Evolutionary conservation across 2,888 invertebrate genomes (phyloP).

Genomic region (Mystacides longicornis): DNA sequence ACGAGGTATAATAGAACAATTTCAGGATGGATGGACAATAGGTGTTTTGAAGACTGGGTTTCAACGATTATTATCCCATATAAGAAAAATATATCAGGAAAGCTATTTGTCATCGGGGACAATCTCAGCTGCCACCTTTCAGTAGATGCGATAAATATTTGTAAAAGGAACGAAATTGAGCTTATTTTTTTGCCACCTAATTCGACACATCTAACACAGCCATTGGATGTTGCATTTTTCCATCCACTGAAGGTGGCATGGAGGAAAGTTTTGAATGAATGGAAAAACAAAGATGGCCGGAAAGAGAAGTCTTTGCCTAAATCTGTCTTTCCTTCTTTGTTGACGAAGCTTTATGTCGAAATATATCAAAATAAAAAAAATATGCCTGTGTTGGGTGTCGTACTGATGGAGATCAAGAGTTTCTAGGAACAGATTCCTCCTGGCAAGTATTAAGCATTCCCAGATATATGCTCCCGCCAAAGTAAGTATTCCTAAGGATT

Average conservation of each 20-base stretch:
- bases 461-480: too few species aligned
- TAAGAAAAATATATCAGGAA: slow-evolving; percentile 26
- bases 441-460: too few species aligned
- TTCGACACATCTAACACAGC: too few species aligned
- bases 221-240: slow-evolving; percentile 28
- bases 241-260: too few species aligned
- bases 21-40: slow-evolving; percentile 28
- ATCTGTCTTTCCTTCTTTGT: slow-evolving; percentile 9
- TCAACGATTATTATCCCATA: slow-evolving; percentile 26
- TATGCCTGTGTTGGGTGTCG: too few species aligned
- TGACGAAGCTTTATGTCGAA: slow-evolving; percentile 2
- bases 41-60: slow-evolving; percentile 27
- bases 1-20: slow-evolving; percentile 30
- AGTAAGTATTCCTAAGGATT: too few species aligned
- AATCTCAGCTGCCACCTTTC: slow-evolving; percentile 29
- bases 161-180: slow-evolving; percentile 29
- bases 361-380: slow-evolving; percentile 9
- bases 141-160: slow-evolving; percentile 28
- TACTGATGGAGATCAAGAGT: too few species aligned
- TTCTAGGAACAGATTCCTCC: too few species aligned
- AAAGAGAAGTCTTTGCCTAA: slow-evolving; percentile 3
- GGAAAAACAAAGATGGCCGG: slow-evolving; percentile 18
- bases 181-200: slow-evolving; percentile 30
- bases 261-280: slow-evolving; percentile 17
- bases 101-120: slow-evolving; percentile 31